Base-by-base conservation (phyloP, 2,797 vertebrate genomes). In the Siniperca undulata region DNA sequence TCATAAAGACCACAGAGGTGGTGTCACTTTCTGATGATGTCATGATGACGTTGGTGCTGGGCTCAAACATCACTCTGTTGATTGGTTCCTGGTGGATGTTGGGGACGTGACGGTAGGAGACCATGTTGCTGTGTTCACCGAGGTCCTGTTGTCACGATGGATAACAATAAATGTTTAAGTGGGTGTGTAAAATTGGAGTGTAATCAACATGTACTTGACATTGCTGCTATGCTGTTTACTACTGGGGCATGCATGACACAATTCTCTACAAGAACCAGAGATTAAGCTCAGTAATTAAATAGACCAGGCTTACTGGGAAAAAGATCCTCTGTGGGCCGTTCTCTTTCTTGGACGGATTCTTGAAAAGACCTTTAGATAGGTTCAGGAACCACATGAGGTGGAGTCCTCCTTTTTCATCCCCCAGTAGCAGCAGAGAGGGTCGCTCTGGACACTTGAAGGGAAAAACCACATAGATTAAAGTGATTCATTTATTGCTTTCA, bases 381-480 rank as follows among this genome's bases (percentile, higher is more conserved):
- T 91, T 86, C 55, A 96, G 88, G 77, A 95, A 93, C 83, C 87
- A 85, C 81, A 96, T 56, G 65, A 96, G 67, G 67, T 91, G 91
- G 58, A 95, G 80, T 12, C 91, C 92, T 81, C 95, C 94, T 36
- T 75, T 93, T 67, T 95, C 93, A 70, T 95, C 92, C 20, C 93
- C 93, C 87, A 95, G 89, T 3, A 95, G 50, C 70, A 95, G 85
- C 38, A 95, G 65, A 34, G 94, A 94, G 11, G 77, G 73, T 3
- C 59, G 72, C 52, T 81, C 93, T 58, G 86, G 78, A 80, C 74
- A 62, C 95, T 95, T 78, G 14, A 30, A 52, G 50, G 36, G 17
- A 80, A 78, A 36, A 82, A 59, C 4, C 19, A 55, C 34, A 67
- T 8, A 7, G 7, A 61, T 60, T 69, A 2, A 78, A 82, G 3